These are phyloP conservation scores for Lepidocyrtoides sp. DNA, from an alignment of 2,888 invertebrate genomes.

Conservation along the genomic window DNA sequence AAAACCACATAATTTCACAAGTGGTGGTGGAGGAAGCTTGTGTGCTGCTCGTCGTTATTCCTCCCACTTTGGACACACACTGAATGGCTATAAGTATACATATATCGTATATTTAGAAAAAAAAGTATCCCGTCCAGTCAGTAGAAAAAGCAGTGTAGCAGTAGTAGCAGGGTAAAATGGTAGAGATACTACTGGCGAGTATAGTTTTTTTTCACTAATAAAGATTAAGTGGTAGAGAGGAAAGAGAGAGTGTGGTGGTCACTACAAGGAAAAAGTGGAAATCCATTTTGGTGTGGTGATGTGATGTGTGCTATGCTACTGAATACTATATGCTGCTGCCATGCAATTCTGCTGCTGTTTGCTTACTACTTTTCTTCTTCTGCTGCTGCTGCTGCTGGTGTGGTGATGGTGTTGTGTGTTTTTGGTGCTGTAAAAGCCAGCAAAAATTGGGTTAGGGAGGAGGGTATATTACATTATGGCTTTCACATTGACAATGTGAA, in stretches of 20 bases:
- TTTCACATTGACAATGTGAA: conserved; percentile 79
- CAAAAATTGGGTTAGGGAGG: conserved; percentile 76
- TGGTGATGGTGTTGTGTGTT: conserved; percentile 20
- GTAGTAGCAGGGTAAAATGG: not conserved
- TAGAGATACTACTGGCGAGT: not conserved
- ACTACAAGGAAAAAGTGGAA: conserved; percentile 44
- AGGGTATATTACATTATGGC: conserved; percentile 71
- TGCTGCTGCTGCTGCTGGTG: not conserved
- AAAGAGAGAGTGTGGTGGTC: conserved; percentile 54
- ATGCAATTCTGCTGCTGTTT: conserved; percentile 5
- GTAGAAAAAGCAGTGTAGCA: not conserved
- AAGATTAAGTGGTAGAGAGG: conserved; percentile 52
- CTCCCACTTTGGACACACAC: conserved; percentile 69
- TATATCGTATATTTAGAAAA: conserved; percentile 15
- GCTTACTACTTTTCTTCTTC: not conserved
- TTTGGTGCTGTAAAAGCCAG: conserved; percentile 42
- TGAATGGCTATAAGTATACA: conserved; percentile 19
- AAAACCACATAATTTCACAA: conserved; percentile 60
- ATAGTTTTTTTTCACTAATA: conserved; percentile 22
- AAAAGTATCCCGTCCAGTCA: not conserved
- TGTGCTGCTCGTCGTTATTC: conserved; percentile 58
- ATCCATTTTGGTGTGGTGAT: conserved; percentile 38
- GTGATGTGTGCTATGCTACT: conserved; percentile 14
- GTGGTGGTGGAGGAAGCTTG: conserved; percentile 49
- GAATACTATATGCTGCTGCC: conserved; percentile 10